Conservation (phyloP, 1,140 invertebrate species). For the Neelides sp. region DNA sequence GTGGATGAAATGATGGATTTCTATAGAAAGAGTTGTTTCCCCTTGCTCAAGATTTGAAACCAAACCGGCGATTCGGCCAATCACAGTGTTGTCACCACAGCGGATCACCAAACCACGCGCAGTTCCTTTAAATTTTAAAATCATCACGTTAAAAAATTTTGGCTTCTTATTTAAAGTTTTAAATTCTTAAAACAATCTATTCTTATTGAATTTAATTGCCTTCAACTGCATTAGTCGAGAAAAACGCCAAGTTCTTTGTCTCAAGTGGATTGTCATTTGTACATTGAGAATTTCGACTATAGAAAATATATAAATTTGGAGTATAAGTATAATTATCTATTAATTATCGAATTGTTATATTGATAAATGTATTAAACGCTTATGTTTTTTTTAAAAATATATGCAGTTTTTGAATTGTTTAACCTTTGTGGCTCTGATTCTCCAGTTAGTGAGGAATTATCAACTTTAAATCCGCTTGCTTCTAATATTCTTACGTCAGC, state of each 20-base stretch:
- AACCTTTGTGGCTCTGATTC: constrained; percentile 55
- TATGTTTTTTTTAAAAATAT: too few species aligned
- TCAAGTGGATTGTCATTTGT: constrained; percentile 40
- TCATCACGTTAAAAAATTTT: not conserved
- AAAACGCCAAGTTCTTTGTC: constrained; percentile 40
- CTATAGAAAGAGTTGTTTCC: constrained; percentile 65
- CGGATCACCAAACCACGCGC: constrained; percentile 61
- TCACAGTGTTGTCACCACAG: constrained; percentile 70
- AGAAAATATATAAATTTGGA: too few species aligned
- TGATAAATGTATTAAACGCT: too few species aligned
- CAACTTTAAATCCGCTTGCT: constrained; percentile 57
- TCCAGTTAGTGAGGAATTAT: constrained; percentile 35
- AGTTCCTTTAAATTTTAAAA: constrained; percentile 40
- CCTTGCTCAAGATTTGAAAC: constrained; percentile 57
- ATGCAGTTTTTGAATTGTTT: too few species aligned
- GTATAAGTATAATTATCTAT: too few species aligned
- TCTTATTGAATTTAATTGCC: too few species aligned
- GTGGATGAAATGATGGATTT: constrained; percentile 70
- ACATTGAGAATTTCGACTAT: constrained; percentile 39
- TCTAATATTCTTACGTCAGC: constrained; percentile 65
- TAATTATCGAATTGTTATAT: too few species aligned
- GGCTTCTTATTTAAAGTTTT: too few species aligned
- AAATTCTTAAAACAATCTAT: too few species aligned
- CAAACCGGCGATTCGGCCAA: constrained; percentile 69
- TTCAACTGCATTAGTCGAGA: constrained; percentile 41